Evolutionary conservation across 2,113 vertebrate species (phyloP).

Genomic region (Albula goreensis): DNA sequence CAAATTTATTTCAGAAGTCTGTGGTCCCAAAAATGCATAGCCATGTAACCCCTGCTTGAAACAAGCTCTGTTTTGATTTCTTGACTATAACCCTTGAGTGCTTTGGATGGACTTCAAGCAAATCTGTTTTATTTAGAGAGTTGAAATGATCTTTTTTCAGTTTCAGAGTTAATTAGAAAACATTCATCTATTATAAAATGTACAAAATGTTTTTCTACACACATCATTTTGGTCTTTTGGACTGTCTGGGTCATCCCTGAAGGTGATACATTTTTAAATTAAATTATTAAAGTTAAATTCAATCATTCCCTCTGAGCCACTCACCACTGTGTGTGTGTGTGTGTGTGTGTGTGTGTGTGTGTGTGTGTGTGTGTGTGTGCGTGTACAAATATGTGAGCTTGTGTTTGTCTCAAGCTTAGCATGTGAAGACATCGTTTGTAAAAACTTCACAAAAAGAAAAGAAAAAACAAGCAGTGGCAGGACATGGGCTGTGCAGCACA

Average conservation of each 20-base stretch:
- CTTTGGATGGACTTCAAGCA: too few relatives aligned
- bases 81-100: too few relatives aligned
- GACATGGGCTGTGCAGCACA: neutral
- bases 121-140: too few relatives aligned
- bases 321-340: conserved; percentile 25
- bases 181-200: neutral
- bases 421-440: conserved; percentile 1
- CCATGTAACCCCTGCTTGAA: too few relatives aligned
- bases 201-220: neutral
- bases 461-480: neutral
- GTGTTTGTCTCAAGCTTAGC: neutral
- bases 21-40: too few relatives aligned
- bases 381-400: conserved; percentile 13
- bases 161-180: neutral
- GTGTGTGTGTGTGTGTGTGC: conserved; percentile 3
- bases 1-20: too few relatives aligned
- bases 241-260: conserved; percentile 18
- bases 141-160: neutral
- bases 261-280: neutral
- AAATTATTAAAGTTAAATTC: too few relatives aligned
- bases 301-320: neutral
- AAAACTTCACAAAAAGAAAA: conserved; percentile 15
- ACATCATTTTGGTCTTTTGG: neutral
- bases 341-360: neutral
- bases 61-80: too few relatives aligned